Conservation (phyloP, 2,113 vertebrate species). For the Orycteropus afer region DNA sequence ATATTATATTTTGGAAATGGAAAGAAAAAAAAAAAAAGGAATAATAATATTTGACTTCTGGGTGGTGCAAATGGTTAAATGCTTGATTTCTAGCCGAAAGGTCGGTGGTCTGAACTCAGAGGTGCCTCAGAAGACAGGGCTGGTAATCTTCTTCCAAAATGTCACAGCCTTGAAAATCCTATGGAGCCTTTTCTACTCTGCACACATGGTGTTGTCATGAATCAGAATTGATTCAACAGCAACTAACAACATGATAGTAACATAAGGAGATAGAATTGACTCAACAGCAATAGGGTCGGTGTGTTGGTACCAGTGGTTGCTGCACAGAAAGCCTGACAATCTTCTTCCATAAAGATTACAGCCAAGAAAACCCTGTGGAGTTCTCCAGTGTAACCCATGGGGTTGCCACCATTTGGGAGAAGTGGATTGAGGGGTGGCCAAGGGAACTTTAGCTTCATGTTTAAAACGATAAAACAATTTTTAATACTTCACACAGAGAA, state of each 20-base stretch:
- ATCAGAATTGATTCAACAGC: background rate
- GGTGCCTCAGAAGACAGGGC: background rate
- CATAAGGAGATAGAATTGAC: background rate
- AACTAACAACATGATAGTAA: background rate
- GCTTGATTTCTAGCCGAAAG: background rate
- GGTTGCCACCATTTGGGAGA: background rate
- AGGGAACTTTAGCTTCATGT: conserved; percentile 6
- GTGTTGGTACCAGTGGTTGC: background rate
- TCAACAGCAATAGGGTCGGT: background rate
- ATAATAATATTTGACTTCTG: too few relatives aligned
- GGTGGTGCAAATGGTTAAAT: background rate
- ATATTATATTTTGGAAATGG: background rate
- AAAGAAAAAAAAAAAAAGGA: too few relatives aligned
- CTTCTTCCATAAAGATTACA: background rate
- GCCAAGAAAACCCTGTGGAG: background rate
- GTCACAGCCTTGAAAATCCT: background rate
- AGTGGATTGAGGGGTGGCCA: background rate
- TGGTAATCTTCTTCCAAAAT: background rate
- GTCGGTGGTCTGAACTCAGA: background rate
- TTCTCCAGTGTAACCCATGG: background rate
- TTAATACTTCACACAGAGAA: conserved; percentile 1
- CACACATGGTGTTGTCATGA: background rate
- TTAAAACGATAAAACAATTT: too few relatives aligned
- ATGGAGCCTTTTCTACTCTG: background rate
- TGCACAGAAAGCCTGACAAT: background rate